Base-by-base conservation (phyloP, 2,888 invertebrate species). In the Spicauda simplicius region DNA sequence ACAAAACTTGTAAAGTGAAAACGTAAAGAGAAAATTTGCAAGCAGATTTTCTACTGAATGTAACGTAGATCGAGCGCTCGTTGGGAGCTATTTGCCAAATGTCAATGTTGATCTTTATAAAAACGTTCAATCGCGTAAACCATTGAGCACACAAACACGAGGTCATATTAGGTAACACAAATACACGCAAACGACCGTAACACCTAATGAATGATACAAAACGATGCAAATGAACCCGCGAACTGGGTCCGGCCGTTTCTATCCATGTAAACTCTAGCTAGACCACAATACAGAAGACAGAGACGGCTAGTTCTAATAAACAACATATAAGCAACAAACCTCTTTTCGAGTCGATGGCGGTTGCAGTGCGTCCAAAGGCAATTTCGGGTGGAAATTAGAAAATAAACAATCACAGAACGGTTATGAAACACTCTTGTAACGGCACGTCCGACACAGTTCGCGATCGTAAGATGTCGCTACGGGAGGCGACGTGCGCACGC, bases 341-440 rank as follows among this genome's bases (percentile, higher is more conserved):
- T 90, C 83, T 81, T 76, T 14, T 79, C 70, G 83, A 85, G 83
- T 87, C 84, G 85, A 79, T 80, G 79, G 76, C 73, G 73, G 77
- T 71, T 73, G 75, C 79, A 74, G 77, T 73, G 64, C 75, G 79
- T 86, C 84, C 82, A 76, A 78, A 73, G 75, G 72, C 73, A 76
- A 76, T 77, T 71, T 63, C 63, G 63, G 62, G 72, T 70, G 72
- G 70, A 74, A 82, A 83, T 79, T 80, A 73, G 77, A 83, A 87
- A 85, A 84, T 83, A 81, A 88, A 86, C 88, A 86, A 78, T 81
- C 90, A 90, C 89, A 75, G 74, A 79, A 76, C 77, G 70, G 74
- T 80, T 78, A 84, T 83, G 82, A 85, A 88, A 87, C 91, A 91
- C 91, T 82, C 74, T 80, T 82, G 80, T 86, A 89, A 90, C 89